A percentile compares a stretch with the other conserved stretches of the same genome.
Conservation (phyloP, 2,888 invertebrate genomes). For the Altica lythri region DNA sequence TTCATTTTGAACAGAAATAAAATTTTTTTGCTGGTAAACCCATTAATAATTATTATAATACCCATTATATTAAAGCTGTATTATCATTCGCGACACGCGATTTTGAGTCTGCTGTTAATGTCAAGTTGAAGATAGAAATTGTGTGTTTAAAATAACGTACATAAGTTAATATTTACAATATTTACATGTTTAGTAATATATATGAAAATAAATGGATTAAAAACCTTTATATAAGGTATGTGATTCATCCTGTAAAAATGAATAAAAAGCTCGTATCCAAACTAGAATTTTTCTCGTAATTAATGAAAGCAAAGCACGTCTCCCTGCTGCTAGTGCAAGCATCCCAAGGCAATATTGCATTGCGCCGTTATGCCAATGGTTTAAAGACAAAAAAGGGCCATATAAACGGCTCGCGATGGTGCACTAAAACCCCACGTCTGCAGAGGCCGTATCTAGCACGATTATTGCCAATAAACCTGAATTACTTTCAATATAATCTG, state of each 20-base stretch:
- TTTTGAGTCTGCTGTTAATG: too few species aligned
- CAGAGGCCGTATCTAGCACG: conserved; percentile 50
- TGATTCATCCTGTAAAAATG: neutral
- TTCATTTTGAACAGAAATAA: too few species aligned
- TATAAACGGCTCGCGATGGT: conserved; percentile 35
- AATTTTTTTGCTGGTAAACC: too few species aligned
- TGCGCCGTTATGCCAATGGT: conserved; percentile 21
- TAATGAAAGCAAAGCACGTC: conserved; percentile 22
- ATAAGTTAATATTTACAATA: too few species aligned
- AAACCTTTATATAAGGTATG: too few species aligned
- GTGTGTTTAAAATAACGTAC: too few species aligned
- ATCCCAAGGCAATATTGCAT: conserved; percentile 22
- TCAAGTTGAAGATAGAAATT: too few species aligned
- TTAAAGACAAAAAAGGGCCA: conserved; percentile 26
- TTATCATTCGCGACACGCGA: too few species aligned
- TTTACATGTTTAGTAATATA: too few species aligned
- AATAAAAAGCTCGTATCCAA: conserved; percentile 19
- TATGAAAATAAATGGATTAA: too few species aligned
- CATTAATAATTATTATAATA: too few species aligned
- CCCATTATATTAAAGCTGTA: too few species aligned
- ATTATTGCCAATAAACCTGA: conserved; percentile 55
- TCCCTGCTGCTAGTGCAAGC: conserved; percentile 8
- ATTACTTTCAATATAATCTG: conserved; percentile 55
- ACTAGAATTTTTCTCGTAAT: conserved; percentile 20
- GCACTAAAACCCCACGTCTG: conserved; percentile 46